Evolutionary conservation across 2,113 vertebrate genomes (phyloP).

Genomic region (Columba janthina): DNA sequence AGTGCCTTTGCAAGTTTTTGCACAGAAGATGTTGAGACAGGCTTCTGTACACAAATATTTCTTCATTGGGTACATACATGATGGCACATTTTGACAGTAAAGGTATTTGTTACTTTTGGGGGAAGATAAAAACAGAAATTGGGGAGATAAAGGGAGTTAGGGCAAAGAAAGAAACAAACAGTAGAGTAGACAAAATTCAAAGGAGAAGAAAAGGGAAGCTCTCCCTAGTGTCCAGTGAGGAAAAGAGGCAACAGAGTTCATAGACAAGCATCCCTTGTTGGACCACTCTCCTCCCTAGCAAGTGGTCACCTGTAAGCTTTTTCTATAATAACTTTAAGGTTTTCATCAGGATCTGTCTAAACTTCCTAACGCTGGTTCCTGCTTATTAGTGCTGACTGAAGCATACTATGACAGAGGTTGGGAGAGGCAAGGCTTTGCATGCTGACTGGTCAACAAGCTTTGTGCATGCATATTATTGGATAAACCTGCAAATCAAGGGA

Average conservation of each 20-base stretch:
- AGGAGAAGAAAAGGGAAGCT: background rate
- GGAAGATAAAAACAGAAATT: background rate
- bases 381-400: background rate
- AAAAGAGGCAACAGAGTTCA: background rate
- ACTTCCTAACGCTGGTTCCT: background rate
- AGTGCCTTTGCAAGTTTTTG: background rate
- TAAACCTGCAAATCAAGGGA: background rate
- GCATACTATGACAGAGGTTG: background rate
- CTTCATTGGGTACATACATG: background rate
- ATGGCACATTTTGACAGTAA: background rate
- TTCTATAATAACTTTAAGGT: background rate
- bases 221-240: fast-evolving
- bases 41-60: background rate
- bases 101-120: background rate
- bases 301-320: fast-evolving
- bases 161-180: background rate
- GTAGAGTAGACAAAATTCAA: background rate
- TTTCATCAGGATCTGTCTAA: background rate
- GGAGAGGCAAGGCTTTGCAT: background rate
- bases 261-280: background rate
- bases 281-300: background rate
- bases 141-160: fast-evolving
- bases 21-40: background rate
- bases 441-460: background rate
- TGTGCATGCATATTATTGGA: background rate